Percentiles rank a stretch among this genome's conserved stretches.
Evolutionary conservation across 2,888 invertebrate genomes (phyloP).

Genomic region (Lordiphosa andalusiaca): DNA sequence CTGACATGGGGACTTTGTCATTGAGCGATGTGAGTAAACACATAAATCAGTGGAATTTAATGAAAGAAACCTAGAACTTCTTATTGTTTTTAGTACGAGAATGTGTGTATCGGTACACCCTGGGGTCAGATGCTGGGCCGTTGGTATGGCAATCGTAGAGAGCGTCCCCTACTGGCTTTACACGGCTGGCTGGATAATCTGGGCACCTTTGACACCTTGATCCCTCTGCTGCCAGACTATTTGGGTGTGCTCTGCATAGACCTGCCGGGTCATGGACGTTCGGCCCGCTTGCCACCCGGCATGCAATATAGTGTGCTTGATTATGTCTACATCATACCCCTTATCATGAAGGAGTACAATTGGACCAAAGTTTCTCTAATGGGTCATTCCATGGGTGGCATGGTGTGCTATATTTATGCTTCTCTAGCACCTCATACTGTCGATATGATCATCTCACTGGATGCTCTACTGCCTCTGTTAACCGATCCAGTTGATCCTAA

Average conservation of each 20-base stretch:
- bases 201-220: constrained; percentile 85
- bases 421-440: constrained; percentile 80
- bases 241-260: constrained; percentile 83
- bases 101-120: constrained; percentile 84
- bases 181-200: constrained; percentile 91
- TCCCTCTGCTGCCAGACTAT: constrained; percentile 82
- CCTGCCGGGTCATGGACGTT: constrained; percentile 86
- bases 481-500: not conserved
- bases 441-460: constrained; percentile 71
- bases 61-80: too few species aligned
- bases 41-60: too few species aligned
- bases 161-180: constrained; percentile 84
- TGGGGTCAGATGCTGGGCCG: constrained; percentile 86
- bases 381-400: constrained; percentile 85
- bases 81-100: constrained; percentile 79
- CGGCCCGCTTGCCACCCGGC: constrained; percentile 84
- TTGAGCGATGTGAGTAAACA: constrained; percentile 28
- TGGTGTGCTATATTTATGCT: constrained; percentile 83
- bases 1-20: constrained; percentile 31
- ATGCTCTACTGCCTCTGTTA: constrained; percentile 36
- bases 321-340: constrained; percentile 81
- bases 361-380: constrained; percentile 86
- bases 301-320: constrained; percentile 74
- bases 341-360: constrained; percentile 83
- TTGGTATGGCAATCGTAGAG: constrained; percentile 84